Base-by-base conservation (phyloP, 1,140 invertebrate species). In the Ceratosolen fusciceps region DNA sequence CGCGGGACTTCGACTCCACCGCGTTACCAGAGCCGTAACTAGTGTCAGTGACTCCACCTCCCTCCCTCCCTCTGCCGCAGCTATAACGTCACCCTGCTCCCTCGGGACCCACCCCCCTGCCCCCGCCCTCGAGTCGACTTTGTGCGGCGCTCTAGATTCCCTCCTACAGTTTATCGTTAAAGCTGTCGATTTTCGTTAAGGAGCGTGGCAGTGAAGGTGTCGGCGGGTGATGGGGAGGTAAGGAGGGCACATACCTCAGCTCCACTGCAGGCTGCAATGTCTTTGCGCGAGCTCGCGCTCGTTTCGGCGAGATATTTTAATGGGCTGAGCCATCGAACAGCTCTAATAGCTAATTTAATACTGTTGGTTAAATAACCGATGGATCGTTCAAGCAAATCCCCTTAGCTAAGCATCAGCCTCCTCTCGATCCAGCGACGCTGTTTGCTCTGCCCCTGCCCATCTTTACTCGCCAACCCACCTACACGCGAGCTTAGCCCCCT, bases 151-250 rank as follows among this genome's bases (percentile, higher is more conserved):
- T 12, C 12, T 43, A 8, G 37, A 77, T 78, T 60, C 76, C 34
- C 71, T 78, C 60, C 72, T 71, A 78, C 68, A 37, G 26, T 29
- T 78, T 37, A 52, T 71, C 76, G 54, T 72, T 78, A 71, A 49
- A 60, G 2, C 75, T 71, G 67, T 71, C 75, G 54, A 77, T 71
- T 71, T 60, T 71, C 67, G 54, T 77, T 71, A 71, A 21, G 54
- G 8, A n/a, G n/a, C n/a, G n/a, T n/a, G n/a, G n/a, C n/a, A n/a
- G n/a, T n/a, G n/a, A n/a, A n/a, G n/a, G n/a, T n/a, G n/a, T n/a
- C n/a, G n/a, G n/a, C n/a, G n/a, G n/a, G n/a, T n/a, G n/a, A n/a
- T n/a, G n/a, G n/a, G n/a, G n/a, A n/a, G n/a, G n/a, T n/a, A n/a
- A n/a, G n/a, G n/a, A n/a, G n/a, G n/a, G n/a, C n/a, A n/a, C 37